These are phyloP conservation scores for Nomada ruficornis DNA, from an alignment of 2,888 invertebrate species.

Conservation along the genomic window DNA sequence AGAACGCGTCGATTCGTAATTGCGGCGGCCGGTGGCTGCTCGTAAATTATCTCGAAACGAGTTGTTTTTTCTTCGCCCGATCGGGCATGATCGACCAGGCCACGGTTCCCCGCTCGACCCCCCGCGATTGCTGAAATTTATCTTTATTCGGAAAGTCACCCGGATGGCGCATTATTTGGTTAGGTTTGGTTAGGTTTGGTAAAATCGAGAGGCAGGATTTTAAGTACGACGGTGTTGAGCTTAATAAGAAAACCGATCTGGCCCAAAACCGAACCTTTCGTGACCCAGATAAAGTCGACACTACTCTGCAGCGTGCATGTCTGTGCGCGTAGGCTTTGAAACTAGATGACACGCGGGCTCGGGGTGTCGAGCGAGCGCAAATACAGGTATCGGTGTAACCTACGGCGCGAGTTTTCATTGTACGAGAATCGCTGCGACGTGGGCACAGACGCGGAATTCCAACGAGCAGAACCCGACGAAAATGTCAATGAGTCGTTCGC, in stretches of 20 bases:
- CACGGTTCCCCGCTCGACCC: neutral
- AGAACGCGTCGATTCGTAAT: slow-evolving; percentile 50
- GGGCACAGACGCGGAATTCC: slow-evolving; percentile 66
- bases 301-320: neutral
- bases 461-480: slow-evolving; percentile 64
- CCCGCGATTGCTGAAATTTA: slow-evolving; percentile 34
- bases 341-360: slow-evolving; percentile 15
- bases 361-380: slow-evolving; percentile 33
- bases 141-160: slow-evolving; percentile 32
- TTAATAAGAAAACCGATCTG: neutral
- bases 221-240: too few species aligned
- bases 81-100: slow-evolving; percentile 38
- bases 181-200: too few species aligned
- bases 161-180: neutral
- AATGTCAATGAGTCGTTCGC: slow-evolving; percentile 71
- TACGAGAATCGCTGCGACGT: slow-evolving; percentile 54
- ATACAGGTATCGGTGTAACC: slow-evolving; percentile 43
- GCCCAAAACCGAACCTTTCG: too few species aligned
- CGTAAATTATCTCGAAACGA: slow-evolving; percentile 44
- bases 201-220: neutral
- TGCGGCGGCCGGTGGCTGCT: slow-evolving; percentile 34
- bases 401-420: slow-evolving; percentile 61
- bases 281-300: too few species aligned
- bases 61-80: slow-evolving; percentile 27
- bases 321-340: neutral